These are phyloP conservation scores for Troides oblongomaculatus DNA, from an alignment of 2,888 invertebrate genomes.

Conservation along the genomic window DNA sequence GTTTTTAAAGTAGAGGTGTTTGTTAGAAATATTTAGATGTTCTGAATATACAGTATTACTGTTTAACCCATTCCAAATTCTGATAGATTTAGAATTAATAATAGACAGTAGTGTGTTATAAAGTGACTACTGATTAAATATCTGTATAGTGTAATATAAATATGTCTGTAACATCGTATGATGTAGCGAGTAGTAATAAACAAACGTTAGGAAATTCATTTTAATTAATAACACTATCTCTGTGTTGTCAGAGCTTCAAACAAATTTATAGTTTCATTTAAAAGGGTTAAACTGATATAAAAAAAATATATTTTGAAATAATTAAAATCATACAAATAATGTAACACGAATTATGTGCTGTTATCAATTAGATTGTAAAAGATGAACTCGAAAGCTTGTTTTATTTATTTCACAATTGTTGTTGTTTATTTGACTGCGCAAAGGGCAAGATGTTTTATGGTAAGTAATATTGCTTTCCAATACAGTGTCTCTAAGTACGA, in stretches of 20 bases:
- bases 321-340: background rate
- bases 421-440: too few relatives aligned
- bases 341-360: background rate
- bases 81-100: background rate
- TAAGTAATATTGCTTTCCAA: too few relatives aligned
- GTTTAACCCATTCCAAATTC: conserved; percentile 52
- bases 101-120: background rate
- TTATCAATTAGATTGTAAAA: conserved; percentile 4
- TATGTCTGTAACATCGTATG: background rate
- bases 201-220: background rate
- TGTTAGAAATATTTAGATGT: conserved; percentile 36
- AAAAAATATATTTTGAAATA: background rate
- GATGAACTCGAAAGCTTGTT: background rate
- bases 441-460: too few relatives aligned
- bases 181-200: background rate
- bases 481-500: too few relatives aligned
- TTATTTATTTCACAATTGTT: too few relatives aligned
- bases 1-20: conserved; percentile 39
- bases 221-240: background rate
- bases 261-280: background rate
- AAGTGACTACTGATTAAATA: background rate
- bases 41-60: conserved; percentile 64
- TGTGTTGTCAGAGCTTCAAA: background rate
- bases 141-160: background rate
- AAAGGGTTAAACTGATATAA: background rate